These are phyloP conservation scores for Mus spretus DNA, from an alignment of 2,797 vertebrate genomes.

Conservation along the genomic window DNA sequence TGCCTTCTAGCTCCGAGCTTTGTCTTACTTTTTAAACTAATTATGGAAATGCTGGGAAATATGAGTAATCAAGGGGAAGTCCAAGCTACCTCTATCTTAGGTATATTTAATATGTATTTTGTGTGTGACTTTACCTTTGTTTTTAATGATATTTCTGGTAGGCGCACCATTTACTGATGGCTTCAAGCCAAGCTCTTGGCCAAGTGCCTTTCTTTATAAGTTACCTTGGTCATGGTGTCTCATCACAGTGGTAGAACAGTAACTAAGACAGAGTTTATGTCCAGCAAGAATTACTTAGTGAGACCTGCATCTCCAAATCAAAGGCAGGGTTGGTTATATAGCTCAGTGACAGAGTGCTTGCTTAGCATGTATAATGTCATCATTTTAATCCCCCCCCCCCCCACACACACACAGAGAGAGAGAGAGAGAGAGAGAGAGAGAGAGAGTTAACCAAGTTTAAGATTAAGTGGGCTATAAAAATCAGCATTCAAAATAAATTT, in stretches of 20 bases:
- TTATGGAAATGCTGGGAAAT: not conserved
- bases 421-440: not conserved
- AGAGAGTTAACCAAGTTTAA: constrained; percentile 49
- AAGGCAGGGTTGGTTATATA: not conserved
- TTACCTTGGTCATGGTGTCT: not conserved
- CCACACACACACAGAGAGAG: not conserved
- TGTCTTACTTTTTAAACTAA: not conserved
- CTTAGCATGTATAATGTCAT: not conserved
- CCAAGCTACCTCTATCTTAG: not conserved
- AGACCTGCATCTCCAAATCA: not conserved
- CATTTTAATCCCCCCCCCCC: not conserved
- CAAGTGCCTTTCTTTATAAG: not conserved
- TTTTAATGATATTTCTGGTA: not conserved
- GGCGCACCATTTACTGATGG: not conserved
- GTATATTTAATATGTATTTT: not conserved
- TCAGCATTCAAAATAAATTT: constrained; percentile 15
- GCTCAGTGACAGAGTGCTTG: not conserved
- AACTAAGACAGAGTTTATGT: not conserved
- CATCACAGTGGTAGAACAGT: too few species aligned
- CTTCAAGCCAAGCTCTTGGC: not conserved
- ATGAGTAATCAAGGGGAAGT: not conserved
- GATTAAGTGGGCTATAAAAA: constrained; percentile 3
- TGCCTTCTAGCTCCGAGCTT: not conserved
- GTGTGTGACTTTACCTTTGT: not conserved
- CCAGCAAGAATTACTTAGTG: not conserved